Percentiles rank a stretch among this genome's conserved stretches.
These are phyloP conservation scores for Drosophila tani DNA, from an alignment of 1,140 invertebrate genomes.

Conservation along the genomic window DNA sequence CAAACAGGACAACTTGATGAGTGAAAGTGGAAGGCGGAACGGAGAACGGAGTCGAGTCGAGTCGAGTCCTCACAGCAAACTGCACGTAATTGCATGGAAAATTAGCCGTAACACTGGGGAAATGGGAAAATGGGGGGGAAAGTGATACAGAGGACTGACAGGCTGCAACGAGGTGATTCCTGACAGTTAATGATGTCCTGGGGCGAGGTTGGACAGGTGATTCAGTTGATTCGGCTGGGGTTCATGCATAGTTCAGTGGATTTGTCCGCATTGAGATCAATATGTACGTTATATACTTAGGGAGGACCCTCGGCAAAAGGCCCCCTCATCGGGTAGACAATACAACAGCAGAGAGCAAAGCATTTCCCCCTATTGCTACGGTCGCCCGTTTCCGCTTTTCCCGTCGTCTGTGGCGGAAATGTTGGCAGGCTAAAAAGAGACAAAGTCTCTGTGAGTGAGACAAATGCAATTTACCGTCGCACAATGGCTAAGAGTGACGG, in stretches of 20 bases:
- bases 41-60: slow-evolving; percentile 1
- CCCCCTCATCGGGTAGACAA: slow-evolving; percentile 8
- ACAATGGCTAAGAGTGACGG: slow-evolving; percentile 20
- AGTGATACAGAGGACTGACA: slow-evolving; percentile 10
- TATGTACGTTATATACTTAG: slow-evolving; percentile 10
- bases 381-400: slow-evolving; percentile 6
- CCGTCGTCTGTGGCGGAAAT: slow-evolving; percentile 75
- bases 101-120: slow-evolving; percentile 52
- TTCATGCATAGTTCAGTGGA: slow-evolving; percentile 41
- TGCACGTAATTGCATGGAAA: slow-evolving; percentile 74
- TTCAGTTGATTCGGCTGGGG: slow-evolving; percentile 5
- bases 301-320: neutral
- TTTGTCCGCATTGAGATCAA: slow-evolving; percentile 44
- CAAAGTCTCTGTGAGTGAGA: slow-evolving; percentile 24
- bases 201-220: slow-evolving; percentile 21
- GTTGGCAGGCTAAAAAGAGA: slow-evolving; percentile 50
- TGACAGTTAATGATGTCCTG: slow-evolving; percentile 45
- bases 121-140: neutral
- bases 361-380: neutral
- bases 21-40: slow-evolving; percentile 29
- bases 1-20: slow-evolving; percentile 31
- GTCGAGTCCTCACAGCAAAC: slow-evolving; percentile 23
- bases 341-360: neutral
- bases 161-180: slow-evolving; percentile 12
- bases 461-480: slow-evolving; percentile 47